phyloP scores from a whole-genome alignment of 1,140 invertebrate genomes.

The Drosophila triauraria region DNA sequence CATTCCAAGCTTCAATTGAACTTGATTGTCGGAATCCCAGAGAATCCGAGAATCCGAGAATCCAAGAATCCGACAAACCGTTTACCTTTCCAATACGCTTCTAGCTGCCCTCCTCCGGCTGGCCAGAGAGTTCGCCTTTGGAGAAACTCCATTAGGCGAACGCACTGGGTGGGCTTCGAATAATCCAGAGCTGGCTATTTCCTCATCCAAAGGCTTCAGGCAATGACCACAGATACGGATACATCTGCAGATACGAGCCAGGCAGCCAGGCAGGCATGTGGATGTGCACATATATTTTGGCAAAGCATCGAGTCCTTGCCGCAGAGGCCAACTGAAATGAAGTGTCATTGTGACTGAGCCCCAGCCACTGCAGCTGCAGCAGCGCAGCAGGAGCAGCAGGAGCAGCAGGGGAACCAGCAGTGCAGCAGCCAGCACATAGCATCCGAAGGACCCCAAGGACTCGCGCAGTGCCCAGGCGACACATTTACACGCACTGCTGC shows the following conservation, averaged over 20 bases:
- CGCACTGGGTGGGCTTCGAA: conserved; percentile 45
- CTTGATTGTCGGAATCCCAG: conserved; percentile 2
- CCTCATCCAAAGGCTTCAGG: conserved; percentile 45
- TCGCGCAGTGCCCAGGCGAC: conserved; percentile 61
- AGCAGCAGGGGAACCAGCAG: conserved; percentile 37
- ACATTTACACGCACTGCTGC: conserved; percentile 76
- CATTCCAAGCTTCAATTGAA: conserved; percentile 2
- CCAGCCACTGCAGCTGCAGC: conserved; percentile 60
- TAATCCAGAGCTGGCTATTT: conserved; percentile 55
- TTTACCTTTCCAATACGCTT: conserved; percentile 38
- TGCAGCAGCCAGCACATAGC: conserved; percentile 23
- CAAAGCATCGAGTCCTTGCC: conserved; percentile 58
- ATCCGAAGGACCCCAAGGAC: conserved; percentile 50
- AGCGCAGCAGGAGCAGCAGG: conserved; percentile 46
- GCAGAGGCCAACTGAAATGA: conserved; percentile 79
- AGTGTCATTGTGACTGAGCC: conserved; percentile 81
- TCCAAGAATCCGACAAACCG: conserved; percentile 16
- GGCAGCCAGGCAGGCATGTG: conserved; percentile 9
- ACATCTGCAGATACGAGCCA: conserved; percentile 14
- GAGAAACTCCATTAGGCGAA: conserved; percentile 45
- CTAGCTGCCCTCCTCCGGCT: conserved; percentile 16
- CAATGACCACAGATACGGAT: conserved; percentile 45
- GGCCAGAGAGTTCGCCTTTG: neutral
- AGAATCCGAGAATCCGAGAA: conserved; percentile 5
- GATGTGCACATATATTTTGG: conserved; percentile 57